Evolutionary conservation across 2,888 invertebrate species (phyloP).

Genomic region (Acrocyrtus sp.): DNA sequence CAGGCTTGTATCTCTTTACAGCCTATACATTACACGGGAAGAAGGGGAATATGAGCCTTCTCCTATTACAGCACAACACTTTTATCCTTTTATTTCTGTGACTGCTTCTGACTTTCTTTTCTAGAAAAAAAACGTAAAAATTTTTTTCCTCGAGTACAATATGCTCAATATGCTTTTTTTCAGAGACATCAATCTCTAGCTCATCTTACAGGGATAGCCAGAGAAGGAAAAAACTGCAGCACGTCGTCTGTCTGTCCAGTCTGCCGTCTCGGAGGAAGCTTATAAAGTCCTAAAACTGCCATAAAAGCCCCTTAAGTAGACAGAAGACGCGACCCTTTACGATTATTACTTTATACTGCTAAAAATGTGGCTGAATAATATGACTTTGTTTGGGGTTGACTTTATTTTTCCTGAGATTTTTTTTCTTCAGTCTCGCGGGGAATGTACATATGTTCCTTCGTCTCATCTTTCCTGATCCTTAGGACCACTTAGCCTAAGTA

Average conservation of each 20-base stretch:
- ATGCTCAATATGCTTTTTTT: too few species aligned
- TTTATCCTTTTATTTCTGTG: constrained; percentile 39
- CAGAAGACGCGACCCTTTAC: constrained; percentile 41
- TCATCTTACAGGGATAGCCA: constrained; percentile 38
- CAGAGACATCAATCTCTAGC: constrained; percentile 47
- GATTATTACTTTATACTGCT: too few species aligned
- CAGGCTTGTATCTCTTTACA: constrained; percentile 16
- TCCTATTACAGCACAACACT: constrained; percentile 49
- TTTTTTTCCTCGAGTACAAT: constrained; percentile 35
- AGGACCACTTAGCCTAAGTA: constrained; percentile 43
- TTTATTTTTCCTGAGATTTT: too few species aligned
- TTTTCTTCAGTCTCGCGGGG: too few species aligned
- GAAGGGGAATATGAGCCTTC: constrained; percentile 42
- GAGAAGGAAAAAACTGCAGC: constrained; percentile 2
- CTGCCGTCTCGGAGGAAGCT: constrained; percentile 26
- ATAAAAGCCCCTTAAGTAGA: constrained; percentile 33
- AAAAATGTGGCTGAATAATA: too few species aligned
- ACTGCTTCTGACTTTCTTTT: background rate
- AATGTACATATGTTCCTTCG: too few species aligned
- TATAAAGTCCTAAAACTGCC: constrained; percentile 49
- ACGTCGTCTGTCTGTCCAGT: constrained; percentile 45
- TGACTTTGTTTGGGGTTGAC: too few species aligned
- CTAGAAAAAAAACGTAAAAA: too few species aligned
- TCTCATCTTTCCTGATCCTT: too few species aligned
- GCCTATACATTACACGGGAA: constrained; percentile 5